Percentiles rank a stretch among this genome's conserved stretches.
Conservation (phyloP, 2,888 invertebrate species). For the Kryphioiulus occultus region DNA sequence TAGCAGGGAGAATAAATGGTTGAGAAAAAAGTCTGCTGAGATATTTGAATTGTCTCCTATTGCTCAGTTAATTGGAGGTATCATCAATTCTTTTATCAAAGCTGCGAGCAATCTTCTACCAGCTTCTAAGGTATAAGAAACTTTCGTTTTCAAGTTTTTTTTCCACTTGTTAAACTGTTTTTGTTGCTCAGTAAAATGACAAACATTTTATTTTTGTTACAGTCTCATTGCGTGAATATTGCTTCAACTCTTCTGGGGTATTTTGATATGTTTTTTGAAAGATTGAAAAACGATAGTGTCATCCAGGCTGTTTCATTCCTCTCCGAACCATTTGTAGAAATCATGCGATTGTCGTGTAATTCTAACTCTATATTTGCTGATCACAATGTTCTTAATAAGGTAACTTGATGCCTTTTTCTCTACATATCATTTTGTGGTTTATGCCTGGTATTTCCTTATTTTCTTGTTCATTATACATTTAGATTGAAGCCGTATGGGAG, state of each 20-base stretch:
- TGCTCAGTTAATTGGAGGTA: background rate
- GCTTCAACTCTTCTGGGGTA: background rate
- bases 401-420: background rate
- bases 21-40: background rate
- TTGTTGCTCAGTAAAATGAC: background rate
- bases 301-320: background rate
- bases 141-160: too few species aligned
- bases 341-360: background rate
- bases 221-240: background rate
- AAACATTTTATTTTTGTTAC: background rate
- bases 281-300: background rate
- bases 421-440: background rate
- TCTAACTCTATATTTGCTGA: slow-evolving; percentile 9
- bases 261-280: slow-evolving; percentile 17
- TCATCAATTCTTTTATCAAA: background rate
- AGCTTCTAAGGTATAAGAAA: background rate
- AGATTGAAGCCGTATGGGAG: slow-evolving; percentile 44
- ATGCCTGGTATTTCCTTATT: background rate
- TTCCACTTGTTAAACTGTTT: too few species aligned
- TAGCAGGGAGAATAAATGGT: background rate
- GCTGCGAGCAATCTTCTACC: background rate
- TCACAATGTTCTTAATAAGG: slow-evolving; percentile 1
- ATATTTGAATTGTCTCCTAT: background rate
- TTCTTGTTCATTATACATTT: background rate
- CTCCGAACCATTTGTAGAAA: background rate